Evolutionary conservation across 1,140 invertebrate genomes (phyloP), one percentile per base, ranked within the genome.

Genomic region (Dermatophagoides farinae): DNA sequence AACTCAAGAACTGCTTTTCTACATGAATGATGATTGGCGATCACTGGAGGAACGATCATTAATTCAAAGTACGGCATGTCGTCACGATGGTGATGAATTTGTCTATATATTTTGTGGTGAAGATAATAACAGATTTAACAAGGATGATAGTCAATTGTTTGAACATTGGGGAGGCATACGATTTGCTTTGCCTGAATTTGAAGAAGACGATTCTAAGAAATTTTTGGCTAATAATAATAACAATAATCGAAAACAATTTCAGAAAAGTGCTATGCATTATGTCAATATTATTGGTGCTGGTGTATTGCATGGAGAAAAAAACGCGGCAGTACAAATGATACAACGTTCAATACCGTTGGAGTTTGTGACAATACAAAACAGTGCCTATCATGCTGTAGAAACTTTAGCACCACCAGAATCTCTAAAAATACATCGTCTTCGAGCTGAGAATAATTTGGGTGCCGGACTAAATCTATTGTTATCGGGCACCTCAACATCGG

Each of bases 141-240:
- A 75, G 12, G 22, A 40, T 38, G 44, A 50, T 8, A 14, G 2
- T 2, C 55, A 12, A 14, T 14, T 5, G 12, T 11, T 14, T 23
- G 79, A 88, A 50, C 92, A 96, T 70, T 99, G 95, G 93, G 95
- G 93, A 47, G 95, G 93, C 31, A 83, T 98, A 61, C 73, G 92
- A 49, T 93, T 98, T 72, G 81, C 89, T 9, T 81, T 85, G 68
- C 79, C 82, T 22, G 81, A 86, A 66, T 92, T 95, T 70, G 92
- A 97, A 22, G 84, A 71, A 81, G 85, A 88, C 67, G 84, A 88
- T 66, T 77, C 82, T 31, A 77, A 82, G 9, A 86, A 83, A 0
- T 50, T 20, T 25, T n/a, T 11, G 12, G 4, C 47, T 12, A 18
- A 63, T n/a, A 62, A 59, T 40, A 38, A 23, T 50, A 1, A 52